Percentiles rank a stretch among this genome's conserved stretches.
phyloP scores from a whole-genome alignment of 64 coral and sea anemone genomes.

The Pocillopora damicornis region DNA sequence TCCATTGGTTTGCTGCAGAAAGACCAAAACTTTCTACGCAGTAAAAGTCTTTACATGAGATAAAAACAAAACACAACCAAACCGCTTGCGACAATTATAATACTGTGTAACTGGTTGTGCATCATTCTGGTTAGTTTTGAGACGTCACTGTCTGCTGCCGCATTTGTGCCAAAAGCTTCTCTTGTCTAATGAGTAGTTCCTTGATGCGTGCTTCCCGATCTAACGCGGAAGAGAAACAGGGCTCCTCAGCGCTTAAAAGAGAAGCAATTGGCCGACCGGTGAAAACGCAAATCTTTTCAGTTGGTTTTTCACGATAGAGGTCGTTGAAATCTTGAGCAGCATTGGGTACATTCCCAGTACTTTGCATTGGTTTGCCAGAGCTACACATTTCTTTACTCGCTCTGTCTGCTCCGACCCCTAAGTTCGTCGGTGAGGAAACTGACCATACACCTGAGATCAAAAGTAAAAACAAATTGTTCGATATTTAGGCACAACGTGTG shows the following conservation, averaged over 20 bases:
- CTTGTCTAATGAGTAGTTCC: conserved; percentile 14
- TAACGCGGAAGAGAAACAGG: neutral
- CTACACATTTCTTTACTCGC: neutral
- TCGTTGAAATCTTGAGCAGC: neutral
- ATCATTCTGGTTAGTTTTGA: neutral
- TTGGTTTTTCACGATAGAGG: neutral
- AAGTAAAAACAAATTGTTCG: neutral
- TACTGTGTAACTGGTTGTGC: neutral
- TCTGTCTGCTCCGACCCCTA: neutral
- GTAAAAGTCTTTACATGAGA: too few relatives aligned
- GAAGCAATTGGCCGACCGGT: neutral
- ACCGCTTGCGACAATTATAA: too few relatives aligned
- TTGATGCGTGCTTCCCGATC: conserved; percentile 30
- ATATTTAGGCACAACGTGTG: neutral
- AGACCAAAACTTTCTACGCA: too few relatives aligned
- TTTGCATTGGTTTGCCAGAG: neutral
- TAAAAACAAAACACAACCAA: too few relatives aligned
- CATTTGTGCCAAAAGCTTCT: conserved; percentile 13
- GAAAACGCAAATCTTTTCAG: neutral
- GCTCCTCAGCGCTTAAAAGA: neutral
- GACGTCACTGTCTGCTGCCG: neutral
- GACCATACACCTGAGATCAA: conserved; percentile 27
- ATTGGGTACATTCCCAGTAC: neutral
- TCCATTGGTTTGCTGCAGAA: too few relatives aligned
- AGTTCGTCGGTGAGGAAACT: neutral